Evolutionary conservation across 2,888 invertebrate species (phyloP), one percentile per base, ranked within the genome.

Genomic region (Drosophila atripex): DNA sequence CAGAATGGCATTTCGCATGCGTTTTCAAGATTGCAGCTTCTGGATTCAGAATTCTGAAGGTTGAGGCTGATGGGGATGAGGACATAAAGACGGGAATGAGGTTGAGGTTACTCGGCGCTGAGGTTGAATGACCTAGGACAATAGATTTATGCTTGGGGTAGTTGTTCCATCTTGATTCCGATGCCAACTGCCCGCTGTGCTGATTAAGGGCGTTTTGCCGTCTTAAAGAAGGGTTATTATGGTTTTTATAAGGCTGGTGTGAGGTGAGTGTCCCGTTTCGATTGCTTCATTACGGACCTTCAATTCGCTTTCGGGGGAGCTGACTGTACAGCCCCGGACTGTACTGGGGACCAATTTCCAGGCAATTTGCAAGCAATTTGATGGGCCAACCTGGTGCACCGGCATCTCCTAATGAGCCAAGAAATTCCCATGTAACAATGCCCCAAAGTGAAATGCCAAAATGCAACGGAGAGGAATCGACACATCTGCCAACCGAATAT

Each of bases 91-190:
- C 50, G 69, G 54, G 70, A 51, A 70, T 52, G 60, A 75, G 71
- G 66, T 76, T 76, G 78, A 76, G 76, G 76, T 73, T 65, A 61
- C 70, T 51, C 46, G 59, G 51, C 69, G 60, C 57, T 14, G 71
- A 76, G 75, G 85, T 85, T 85, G 85, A 85, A 85, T 82, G 85
- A 85, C 85, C 85, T 85, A 85, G 87, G 85, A 85, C 85, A 85
- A 85, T 85, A 82, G 75, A 75, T 70, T 70, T 68, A 80, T 75
- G 75, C 78, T 85, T 85, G 87, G 85, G 85, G 87, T 85, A 85
- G 84, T 86, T 84, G 71, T 61, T 43, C 63, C 60, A 50, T 63
- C 53, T 57, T 55, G 53, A 60, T 66, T 58, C 58, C 54, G 64
- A 45, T 71, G 65, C 39, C 73, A 69, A 71, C 75, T 75, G 84